Conservation (phyloP, 1,140 invertebrate genomes). For the Heliconius eleuchia region DNA sequence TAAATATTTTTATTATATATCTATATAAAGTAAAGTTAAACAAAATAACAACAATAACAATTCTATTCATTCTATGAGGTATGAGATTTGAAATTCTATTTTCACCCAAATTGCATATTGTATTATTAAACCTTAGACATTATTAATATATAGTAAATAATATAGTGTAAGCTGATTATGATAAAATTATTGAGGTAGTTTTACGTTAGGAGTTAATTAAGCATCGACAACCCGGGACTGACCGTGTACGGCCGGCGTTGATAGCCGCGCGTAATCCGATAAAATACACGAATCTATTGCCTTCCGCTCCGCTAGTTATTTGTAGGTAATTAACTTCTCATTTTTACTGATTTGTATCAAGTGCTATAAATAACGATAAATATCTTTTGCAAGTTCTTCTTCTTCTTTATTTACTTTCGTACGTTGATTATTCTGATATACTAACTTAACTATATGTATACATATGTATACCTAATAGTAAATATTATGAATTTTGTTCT, state of each 20-base stretch:
- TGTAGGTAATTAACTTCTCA: conserved; percentile 46
- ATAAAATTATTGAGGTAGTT: conserved; percentile 42
- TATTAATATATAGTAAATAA: not conserved
- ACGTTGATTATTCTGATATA: not conserved
- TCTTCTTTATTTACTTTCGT: not conserved
- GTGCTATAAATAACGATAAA: not conserved
- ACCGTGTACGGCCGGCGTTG: conserved; percentile 49
- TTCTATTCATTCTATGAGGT: not conserved
- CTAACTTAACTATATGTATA: no score
- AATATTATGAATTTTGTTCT: no score
- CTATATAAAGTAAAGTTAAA: no score
- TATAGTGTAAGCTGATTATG: conserved; percentile 32
- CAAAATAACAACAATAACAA: no score
- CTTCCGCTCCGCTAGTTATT: conserved; percentile 51
- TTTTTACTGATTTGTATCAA: conserved; percentile 25
- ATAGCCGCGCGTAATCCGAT: conserved; percentile 72
- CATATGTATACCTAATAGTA: no score
- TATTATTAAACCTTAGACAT: not conserved
- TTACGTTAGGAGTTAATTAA: conserved; percentile 59
- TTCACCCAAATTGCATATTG: not conserved
- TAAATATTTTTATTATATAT: no score
- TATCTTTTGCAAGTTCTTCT: not conserved
- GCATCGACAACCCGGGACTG: conserved; percentile 52
- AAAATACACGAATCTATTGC: conserved; percentile 62
- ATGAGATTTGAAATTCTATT: not conserved